Evolutionary conservation across 2,888 invertebrate genomes (phyloP), one percentile per base, ranked within the genome.

Genomic region (Cactoblastis cactorum): DNA sequence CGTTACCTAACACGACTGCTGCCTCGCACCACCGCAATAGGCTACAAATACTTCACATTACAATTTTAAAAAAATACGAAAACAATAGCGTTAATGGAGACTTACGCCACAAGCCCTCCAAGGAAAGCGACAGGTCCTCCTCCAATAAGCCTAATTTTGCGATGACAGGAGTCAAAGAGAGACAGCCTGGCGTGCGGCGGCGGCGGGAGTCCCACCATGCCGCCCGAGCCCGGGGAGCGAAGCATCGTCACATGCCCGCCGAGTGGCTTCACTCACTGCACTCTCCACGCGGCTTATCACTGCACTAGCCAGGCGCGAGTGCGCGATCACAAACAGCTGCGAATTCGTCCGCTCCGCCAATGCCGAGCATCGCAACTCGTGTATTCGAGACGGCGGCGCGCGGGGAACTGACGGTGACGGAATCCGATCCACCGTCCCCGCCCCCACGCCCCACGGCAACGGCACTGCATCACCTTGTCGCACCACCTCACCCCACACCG

Each of bases 101-200:
- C 94, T 93, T 91, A 94, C 94, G 94, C 92, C 77, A 94, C 93
- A 69, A 94, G 91, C 70, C 93, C 94, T 69, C 92, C 92, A 59
- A 92, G 83, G 77, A 92, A 92, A 61, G 92, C 92, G 59, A 92
- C 92, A 38, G 92, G 92, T 51, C 91, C 92, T 55, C 92, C 92
- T 65, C 93, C 92, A 75, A 93, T 92, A 70, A 93, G 90, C 62
- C 94, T 91, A 72, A 94, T 93, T 87, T 93, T 93, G 76, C 93
- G 91, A 82, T 94, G 94, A 79, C 94, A 94, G 67, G 93, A 93
- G 83, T 93, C 93, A 79, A 94, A 92, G 43, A 94, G 90, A 58
- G 93, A 93, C 58, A 92, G 90, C 58, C 93, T 86, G 61, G 92
- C 88, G 71, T 88, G 81, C 57, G 83, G 81, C 71, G 82, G 81